Base-by-base conservation (phyloP, 2,797 vertebrate species). In the Alcedo atthis region DNA sequence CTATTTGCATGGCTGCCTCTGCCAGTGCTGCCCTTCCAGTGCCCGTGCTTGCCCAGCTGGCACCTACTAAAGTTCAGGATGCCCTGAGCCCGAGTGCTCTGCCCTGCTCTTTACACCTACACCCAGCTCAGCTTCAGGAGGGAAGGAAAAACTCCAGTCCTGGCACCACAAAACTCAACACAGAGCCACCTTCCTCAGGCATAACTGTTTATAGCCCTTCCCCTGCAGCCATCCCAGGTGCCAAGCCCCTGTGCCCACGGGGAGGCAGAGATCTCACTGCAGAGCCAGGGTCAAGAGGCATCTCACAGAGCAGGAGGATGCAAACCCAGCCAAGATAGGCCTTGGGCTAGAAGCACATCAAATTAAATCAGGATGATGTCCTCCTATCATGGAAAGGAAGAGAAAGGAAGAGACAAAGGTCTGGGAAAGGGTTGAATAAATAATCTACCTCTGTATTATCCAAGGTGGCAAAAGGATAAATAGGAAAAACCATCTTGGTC, bases 221-320 rank as follows among this genome's bases (percentile, higher is more conserved):
- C 10, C 43, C 59, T 8, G 53, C 19, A 70, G 87, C 53, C 32
- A 22, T 2, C 17, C 53, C 10, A 0, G 3, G n/a, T 15, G 45
- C 49, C 11, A 3, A 33, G 32, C 22, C 2, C 24, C 28, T 53
- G 25, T n/a, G 74, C 45, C 83, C 0, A 0, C 1, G 0, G 43
- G 25, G 24, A 79, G 24, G 48, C 40, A 86, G 3, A 2, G 59
- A 35, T 55, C 54, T 22, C 1, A 1, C 14, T 14, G 25, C 51
- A 53, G 35, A 66, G 67, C 40, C 32, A 35, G 35, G 9, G 57
- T 55, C 62, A 64, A 49, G 74, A 81, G 62, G 61, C 4, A 1
- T 3, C 71, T 81, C 12, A 68, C 28, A 57, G 22, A 87, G 64
- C 17, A 54, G 45, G 32, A 51, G 15, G 45, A 51, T 45, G 32